Percentiles rank a stretch among this genome's conserved stretches.
phyloP scores from a whole-genome alignment of 2,888 invertebrate species.

The Scaptomyza reducta region DNA sequence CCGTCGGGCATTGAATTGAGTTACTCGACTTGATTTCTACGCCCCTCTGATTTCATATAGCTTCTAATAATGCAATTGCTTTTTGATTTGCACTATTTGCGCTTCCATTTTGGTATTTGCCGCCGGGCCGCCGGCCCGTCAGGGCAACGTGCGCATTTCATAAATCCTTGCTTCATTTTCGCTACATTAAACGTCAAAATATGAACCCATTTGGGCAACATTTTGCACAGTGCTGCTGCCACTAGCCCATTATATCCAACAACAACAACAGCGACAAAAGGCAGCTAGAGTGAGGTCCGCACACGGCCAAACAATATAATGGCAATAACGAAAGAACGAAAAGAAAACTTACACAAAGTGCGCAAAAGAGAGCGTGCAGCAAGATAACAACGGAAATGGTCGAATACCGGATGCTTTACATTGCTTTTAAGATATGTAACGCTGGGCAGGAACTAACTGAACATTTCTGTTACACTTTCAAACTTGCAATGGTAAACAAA shows the following conservation, averaged over 20 bases:
- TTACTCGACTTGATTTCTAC: slow-evolving; percentile 36
- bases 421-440: background rate
- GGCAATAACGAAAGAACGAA: slow-evolving; percentile 66
- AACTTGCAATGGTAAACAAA: no score
- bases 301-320: slow-evolving; percentile 67
- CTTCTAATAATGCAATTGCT: slow-evolving; percentile 78
- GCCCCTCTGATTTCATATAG: slow-evolving; percentile 54
- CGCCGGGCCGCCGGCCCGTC: slow-evolving; percentile 37
- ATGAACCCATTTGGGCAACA: slow-evolving; percentile 83
- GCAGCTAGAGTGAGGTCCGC: slow-evolving; percentile 34
- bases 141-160: slow-evolving; percentile 73
- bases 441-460: background rate
- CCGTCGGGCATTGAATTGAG: slow-evolving; percentile 35
- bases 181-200: slow-evolving; percentile 83
- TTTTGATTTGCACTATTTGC: slow-evolving; percentile 69
- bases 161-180: slow-evolving; percentile 83
- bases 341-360: slow-evolving; percentile 48
- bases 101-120: slow-evolving; percentile 38
- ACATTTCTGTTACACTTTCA: background rate
- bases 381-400: slow-evolving; percentile 7
- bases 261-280: slow-evolving; percentile 41
- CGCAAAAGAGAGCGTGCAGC: background rate
- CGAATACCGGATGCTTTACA: slow-evolving; percentile 28
- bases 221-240: slow-evolving; percentile 57
- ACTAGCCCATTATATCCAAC: slow-evolving; percentile 55